phyloP scores from a whole-genome alignment of 2,888 invertebrate species.

The Eustalomyia histrio region DNA sequence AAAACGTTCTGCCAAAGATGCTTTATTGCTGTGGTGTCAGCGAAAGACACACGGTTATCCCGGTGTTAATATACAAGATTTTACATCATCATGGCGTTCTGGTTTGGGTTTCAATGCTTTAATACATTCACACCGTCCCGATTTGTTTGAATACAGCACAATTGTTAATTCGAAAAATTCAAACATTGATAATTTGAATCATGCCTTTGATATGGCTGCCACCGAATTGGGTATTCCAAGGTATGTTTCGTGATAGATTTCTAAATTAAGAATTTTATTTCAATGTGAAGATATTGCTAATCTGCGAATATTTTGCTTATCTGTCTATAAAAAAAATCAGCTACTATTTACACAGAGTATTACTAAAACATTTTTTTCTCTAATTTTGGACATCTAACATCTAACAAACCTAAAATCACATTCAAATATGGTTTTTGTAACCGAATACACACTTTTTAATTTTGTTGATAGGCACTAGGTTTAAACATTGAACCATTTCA shows the following conservation, averaged over 20 bases:
- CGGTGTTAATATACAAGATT: slow-evolving; percentile 92
- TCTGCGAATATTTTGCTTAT: too few species aligned
- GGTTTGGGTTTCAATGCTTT: slow-evolving; percentile 99
- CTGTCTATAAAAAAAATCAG: too few species aligned
- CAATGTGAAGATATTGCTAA: too few species aligned
- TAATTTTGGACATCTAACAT: too few species aligned
- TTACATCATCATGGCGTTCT: slow-evolving; percentile 95
- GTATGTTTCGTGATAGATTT: slow-evolving; percentile 66
- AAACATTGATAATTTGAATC: slow-evolving; percentile 97
- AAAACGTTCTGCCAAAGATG: slow-evolving; percentile 99
- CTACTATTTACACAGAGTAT: too few species aligned
- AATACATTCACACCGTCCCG: slow-evolving; percentile 98
- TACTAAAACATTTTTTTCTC: too few species aligned
- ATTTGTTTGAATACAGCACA: slow-evolving; percentile 92
- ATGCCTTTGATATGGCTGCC: slow-evolving; percentile 97
- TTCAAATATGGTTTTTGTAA: too few species aligned
- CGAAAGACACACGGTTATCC: slow-evolving; percentile 97
- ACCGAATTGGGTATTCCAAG: slow-evolving; percentile 93
- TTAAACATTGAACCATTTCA: too few species aligned
- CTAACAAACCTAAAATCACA: too few species aligned
- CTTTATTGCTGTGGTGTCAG: slow-evolving; percentile 98
- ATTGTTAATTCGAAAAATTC: slow-evolving; percentile 85
- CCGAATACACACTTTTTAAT: too few species aligned
- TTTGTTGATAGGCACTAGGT: too few species aligned
- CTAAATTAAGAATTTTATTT: too few species aligned